Evolutionary conservation across 2,113 vertebrate genomes (phyloP), one percentile per base, ranked within the genome.

Genomic region (Halichoeres trimaculatus): DNA sequence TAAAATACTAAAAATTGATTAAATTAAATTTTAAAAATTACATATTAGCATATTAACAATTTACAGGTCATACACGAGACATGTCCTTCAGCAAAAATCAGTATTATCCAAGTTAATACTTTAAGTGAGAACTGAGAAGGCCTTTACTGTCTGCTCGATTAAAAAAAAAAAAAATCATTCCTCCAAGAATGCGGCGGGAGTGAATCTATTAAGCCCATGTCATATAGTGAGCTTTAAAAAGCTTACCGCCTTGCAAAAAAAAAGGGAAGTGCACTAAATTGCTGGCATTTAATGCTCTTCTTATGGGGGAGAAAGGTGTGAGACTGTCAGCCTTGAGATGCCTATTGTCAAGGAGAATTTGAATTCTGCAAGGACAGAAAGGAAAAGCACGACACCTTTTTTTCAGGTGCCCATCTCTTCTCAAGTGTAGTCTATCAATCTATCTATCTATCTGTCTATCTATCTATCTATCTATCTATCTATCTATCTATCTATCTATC

Each of bases 261-360:
- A 50, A 61, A 52, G 59, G 20, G n/a, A n/a, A n/a, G n/a, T n/a
- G n/a, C n/a, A n/a, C n/a, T n/a, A n/a, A 64, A 23, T 19, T 62
- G 70, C 58, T 67, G 78, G 24, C 48, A 76, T 76, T 24, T 16
- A 58, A 74, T 73, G 57, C 59, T 47, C 67, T 76, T 65, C 67
- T 70, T 53, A 60, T 76, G 24, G 54, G 19, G 66, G 71, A 66
- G 20, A 63, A 60, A 85, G 74, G 40, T 34, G 20, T 8, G 0
- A 62, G 47, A 64, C 61, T n/a, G 54, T 72, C 66, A 79, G 64
- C 40, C 48, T 52, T 26, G 19, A 59, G 66, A 78, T 26, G 35
- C 24, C 8, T 68, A 63, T 71, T 86, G 81, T 82, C 80, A 85
- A 48, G 34, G 16, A 76, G 45, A 55, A 81, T 85, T 75, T 43